Evolutionary conservation across 1,140 invertebrate species (phyloP).

Genomic region (Octopus sinensis): DNA sequence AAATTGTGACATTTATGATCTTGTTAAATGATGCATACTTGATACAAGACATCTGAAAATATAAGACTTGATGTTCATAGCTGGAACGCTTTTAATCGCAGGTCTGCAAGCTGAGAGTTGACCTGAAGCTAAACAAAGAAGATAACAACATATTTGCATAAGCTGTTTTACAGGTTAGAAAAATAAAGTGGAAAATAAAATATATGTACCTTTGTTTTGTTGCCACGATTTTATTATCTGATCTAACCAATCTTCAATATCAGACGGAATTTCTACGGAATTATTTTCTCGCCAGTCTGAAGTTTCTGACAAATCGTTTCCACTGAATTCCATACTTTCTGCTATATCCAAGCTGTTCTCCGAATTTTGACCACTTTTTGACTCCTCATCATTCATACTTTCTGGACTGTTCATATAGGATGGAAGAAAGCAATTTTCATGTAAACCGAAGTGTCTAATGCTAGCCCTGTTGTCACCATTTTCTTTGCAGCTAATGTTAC

Average conservation of each 20-base stretch:
- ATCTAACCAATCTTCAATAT: constrained; percentile 11
- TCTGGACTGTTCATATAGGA: constrained; percentile 9
- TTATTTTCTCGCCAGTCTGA: not conserved
- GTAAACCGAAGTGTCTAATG: too few relatives aligned
- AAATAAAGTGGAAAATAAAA: not conserved
- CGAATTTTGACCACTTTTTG: not conserved
- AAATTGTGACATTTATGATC: not conserved
- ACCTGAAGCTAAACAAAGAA: not conserved
- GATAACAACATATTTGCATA: not conserved
- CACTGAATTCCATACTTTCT: not conserved
- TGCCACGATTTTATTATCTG: constrained; percentile 5
- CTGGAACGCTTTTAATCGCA: not conserved
- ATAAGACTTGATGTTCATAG: not conserved
- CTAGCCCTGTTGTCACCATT: too few relatives aligned
- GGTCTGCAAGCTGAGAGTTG: not conserved
- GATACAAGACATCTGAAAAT: not conserved
- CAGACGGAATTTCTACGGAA: not conserved
- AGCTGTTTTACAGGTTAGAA: not conserved
- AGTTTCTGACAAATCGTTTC: not conserved
- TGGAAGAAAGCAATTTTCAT: not conserved
- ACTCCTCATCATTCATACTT: constrained; percentile 11
- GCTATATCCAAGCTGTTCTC: not conserved
- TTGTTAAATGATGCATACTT: not conserved
- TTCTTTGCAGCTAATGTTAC: too few relatives aligned
- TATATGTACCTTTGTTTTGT: constrained; percentile 10